A percentile compares a stretch with the other conserved stretches of the same genome.
These are phyloP conservation scores for Leptinotarsa haldemani DNA, from an alignment of 2,888 invertebrate genomes.

Conservation along the genomic window DNA sequence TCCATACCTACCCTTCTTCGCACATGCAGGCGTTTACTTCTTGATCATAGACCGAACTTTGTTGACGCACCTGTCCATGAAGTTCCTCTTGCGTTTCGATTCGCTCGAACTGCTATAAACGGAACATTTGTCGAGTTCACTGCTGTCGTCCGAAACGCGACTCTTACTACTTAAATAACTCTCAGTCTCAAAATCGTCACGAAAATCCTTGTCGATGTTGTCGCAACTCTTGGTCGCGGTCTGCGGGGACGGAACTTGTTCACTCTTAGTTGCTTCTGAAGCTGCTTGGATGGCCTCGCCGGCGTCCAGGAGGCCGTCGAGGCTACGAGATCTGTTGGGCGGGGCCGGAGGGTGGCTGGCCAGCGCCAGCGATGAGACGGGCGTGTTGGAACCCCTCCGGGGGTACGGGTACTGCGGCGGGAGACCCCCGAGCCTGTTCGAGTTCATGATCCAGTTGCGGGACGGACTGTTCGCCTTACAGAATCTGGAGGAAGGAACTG, in stretches of 20 bases:
- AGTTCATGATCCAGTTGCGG: constrained; percentile 70
- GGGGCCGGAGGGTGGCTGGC: constrained; percentile 47
- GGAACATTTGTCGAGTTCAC: constrained; percentile 66
- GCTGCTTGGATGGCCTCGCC: constrained; percentile 52
- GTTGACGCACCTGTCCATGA: constrained; percentile 87
- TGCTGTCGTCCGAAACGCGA: constrained; percentile 51
- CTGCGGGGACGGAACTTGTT: constrained; percentile 61
- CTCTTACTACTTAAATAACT: constrained; percentile 50
- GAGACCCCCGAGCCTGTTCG: constrained; percentile 58
- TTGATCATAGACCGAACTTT: constrained; percentile 82
- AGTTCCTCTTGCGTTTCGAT: constrained; percentile 79
- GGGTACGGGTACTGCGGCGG: constrained; percentile 62
- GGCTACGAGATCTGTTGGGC: constrained; percentile 72
- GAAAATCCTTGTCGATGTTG: constrained; percentile 54
- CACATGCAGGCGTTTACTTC: constrained; percentile 50
- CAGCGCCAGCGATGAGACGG: constrained; percentile 60
- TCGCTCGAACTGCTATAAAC: constrained; percentile 70
- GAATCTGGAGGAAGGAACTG: constrained; percentile 68
- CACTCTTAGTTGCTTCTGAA: constrained; percentile 47
- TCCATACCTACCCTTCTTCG: not conserved
- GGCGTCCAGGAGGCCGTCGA: constrained; percentile 72
- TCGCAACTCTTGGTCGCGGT: constrained; percentile 60
- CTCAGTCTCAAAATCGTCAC: constrained; percentile 59
- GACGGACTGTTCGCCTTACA: constrained; percentile 76
- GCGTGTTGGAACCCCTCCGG: constrained; percentile 65